A percentile compares a stretch with the other conserved stretches of the same genome.
Evolutionary conservation across 92 coral and sea anemone genomes (phyloP).

Genomic region (Muricea muricata): DNA sequence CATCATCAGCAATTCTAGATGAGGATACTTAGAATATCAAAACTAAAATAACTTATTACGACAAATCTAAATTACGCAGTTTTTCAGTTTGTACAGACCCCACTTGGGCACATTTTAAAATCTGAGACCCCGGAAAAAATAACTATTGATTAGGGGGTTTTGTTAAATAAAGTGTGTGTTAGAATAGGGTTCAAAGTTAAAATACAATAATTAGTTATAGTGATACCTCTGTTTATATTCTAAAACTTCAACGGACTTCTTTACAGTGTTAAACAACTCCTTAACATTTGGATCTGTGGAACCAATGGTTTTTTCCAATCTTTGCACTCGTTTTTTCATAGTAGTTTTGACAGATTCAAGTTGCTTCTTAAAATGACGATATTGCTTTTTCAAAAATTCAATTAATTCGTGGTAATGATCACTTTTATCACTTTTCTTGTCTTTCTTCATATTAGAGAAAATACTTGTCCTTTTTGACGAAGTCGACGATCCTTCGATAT

Average conservation of each 20-base stretch:
- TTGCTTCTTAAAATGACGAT: constrained; percentile 10
- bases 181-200: neutral
- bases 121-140: too few species aligned
- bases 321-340: neutral
- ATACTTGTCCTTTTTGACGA: neutral
- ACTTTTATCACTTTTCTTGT: neutral
- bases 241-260: constrained; percentile 70
- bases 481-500: neutral
- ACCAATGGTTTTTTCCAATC: neutral
- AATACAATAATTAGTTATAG: neutral
- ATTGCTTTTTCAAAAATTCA: constrained; percentile 14
- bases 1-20: constrained; percentile 11
- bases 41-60: too few species aligned
- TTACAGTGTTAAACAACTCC: constrained; percentile 36
- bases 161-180: neutral
- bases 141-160: neutral
- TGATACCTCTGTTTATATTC: constrained; percentile 81
- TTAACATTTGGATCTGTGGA: neutral
- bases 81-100: too few species aligned
- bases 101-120: too few species aligned
- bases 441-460: neutral
- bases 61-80: too few species aligned
- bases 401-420: constrained; percentile 17
- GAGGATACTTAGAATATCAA: neutral
- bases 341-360: neutral